A percentile compares a stretch with the other conserved stretches of the same genome.
These are phyloP conservation scores for Charanyca ferruginea DNA, from an alignment of 2,888 invertebrate species.

Conservation along the genomic window DNA sequence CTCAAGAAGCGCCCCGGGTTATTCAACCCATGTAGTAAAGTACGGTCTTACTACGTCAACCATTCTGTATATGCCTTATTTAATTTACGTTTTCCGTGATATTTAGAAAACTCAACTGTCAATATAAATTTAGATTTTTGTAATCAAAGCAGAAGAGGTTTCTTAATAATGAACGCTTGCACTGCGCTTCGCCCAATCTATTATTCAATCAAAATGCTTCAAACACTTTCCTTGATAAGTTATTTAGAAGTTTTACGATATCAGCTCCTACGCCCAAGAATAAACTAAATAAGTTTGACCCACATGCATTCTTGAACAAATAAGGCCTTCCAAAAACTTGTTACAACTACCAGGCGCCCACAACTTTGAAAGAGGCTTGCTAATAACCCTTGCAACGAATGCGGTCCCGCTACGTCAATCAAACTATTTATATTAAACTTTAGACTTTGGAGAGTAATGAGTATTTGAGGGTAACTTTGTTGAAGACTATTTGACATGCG, in stretches of 20 bases:
- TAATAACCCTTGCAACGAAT: slow-evolving; percentile 53
- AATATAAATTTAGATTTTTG: background rate
- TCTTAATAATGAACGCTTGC: background rate
- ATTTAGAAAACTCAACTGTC: background rate
- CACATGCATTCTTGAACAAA: slow-evolving; percentile 43
- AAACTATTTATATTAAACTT: slow-evolving; percentile 57
- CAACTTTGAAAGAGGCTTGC: slow-evolving; percentile 40
- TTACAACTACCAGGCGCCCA: slow-evolving; percentile 48
- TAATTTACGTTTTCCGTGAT: slow-evolving; percentile 5
- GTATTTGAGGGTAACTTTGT: slow-evolving; percentile 57
- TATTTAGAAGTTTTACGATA: slow-evolving; percentile 16
- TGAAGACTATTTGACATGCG: slow-evolving; percentile 48
- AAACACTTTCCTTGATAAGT: slow-evolving; percentile 8
- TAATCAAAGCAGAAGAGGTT: background rate
- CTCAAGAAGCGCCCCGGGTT: slow-evolving; percentile 7
- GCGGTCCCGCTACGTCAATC: slow-evolving; percentile 64
- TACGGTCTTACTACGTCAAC: slow-evolving; percentile 24
- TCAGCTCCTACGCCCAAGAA: slow-evolving; percentile 1
- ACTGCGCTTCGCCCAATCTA: background rate
- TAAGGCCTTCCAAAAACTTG: slow-evolving; percentile 32
- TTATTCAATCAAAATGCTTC: slow-evolving; percentile 17
- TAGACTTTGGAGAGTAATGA: slow-evolving; percentile 58
- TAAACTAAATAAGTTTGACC: slow-evolving; percentile 24
- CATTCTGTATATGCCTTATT: slow-evolving; percentile 2
- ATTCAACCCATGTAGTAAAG: slow-evolving; percentile 25